Base-by-base conservation (phyloP, 2,888 invertebrate species). In the Hyposoter didymator region DNA sequence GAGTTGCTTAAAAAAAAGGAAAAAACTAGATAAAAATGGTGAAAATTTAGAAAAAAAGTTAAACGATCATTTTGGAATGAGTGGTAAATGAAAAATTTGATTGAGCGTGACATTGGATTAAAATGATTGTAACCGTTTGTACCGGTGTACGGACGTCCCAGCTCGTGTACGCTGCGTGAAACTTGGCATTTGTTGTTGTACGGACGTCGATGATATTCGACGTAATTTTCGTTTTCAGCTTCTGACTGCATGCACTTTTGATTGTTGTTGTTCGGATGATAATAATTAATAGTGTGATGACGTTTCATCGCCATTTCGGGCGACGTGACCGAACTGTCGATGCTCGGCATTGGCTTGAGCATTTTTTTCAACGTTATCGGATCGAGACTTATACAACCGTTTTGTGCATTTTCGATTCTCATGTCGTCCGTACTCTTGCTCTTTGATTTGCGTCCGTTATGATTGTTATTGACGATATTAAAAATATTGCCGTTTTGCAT, bases 361-460 rank as follows among this genome's bases (percentile, higher is more conserved):
- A 99, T 98, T 88, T 98, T 96, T 94, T 99, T 98, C 90, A 99
- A 95, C 10, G 98, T 98, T 92, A 96, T 97, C 91, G 97, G 97
- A 94, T 98, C 98, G 94, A 97, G 94, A 90, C 94, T 95, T 90
- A 95, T 94, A 47, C 94, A 94, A 85, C 92, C 92, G 80, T 93
- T 93, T 82, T 93, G 92, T 52, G 92, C 91, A 83, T 93, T 94
- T 78, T 94, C 94, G 88, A 94, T 93, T 83, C 94, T 96, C 97
- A 98, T 98, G 92, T 98, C 98, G 94, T 98, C 98, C 76, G 98
- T 98, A 94, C 98, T 98, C 94, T 98, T 98, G 89, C 98, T 98
- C 93, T 97, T 97, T 86, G 95, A 96, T 87, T 97, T 96, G 86
- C 97, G 95, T 12, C 95, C 95, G 66, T 95, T 89, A 80, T 93